Evolutionary conservation across 2,888 invertebrate genomes (phyloP), one percentile per base, ranked within the genome.

Genomic region (Leptopterna dolabrata): DNA sequence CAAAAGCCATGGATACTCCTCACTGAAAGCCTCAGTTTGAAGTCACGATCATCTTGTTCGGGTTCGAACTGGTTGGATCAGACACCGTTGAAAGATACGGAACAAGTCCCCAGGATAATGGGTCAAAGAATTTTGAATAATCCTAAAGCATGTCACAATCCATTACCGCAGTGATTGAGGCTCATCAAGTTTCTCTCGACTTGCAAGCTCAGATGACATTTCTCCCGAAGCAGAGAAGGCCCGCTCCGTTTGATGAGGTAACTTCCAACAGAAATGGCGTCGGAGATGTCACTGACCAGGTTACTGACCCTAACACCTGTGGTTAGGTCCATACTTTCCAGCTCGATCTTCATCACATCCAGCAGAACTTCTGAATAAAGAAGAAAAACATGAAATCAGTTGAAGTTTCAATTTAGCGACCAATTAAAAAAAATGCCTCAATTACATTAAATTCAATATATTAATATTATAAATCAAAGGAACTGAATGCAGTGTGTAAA

Each of bases 171-270:
- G 87, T 92, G 92, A 76, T 91, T 91, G 83, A 91, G 89, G 0
- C 93, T 93, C 90, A 96, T 94, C 88, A 97, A 93, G 93, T 98
- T 98, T 86, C 96, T 94, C 91, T 98, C 97, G 13, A 98, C 94
- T 91, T 95, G 95, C 86, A 99, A 93, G 89, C 95, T 94, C 89
- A 98, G 93, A 89, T 95, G 94, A 90, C 97, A 96, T 90, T 96
- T 96, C 91, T 97, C 96, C 71, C 95, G 95, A 87, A 98, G 94
- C 89, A 97, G 92, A 29, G 95, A 95, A 29, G 94, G 93, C 0
- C 95, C 95, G 13, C 92, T 92, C 88, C 93, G 93, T 71, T 92
- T 91, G 0, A 95, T 92, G 29, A 91, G 90, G 89, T 93, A 93
- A 29, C 93, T 93, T 0, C 94, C 93, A 14, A 94, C 92, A 19